These are phyloP conservation scores for Gonocerus acuteangulatus DNA, from an alignment of 2,888 invertebrate genomes.

Conservation along the genomic window DNA sequence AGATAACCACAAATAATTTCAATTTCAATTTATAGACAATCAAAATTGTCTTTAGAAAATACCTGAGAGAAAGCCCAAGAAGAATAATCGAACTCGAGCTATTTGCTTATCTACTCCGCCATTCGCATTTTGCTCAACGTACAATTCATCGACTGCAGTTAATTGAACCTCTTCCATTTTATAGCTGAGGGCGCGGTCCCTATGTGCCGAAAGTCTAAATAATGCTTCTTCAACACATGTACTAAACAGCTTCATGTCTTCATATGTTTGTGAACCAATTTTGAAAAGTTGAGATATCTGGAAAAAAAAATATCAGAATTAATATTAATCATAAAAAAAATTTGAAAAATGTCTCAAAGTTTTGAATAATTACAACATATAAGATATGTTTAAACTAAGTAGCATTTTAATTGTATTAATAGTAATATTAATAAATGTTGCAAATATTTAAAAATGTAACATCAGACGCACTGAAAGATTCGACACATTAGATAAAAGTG, in stretches of 20 bases:
- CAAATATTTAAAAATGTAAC: too few species aligned
- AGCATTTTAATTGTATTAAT: too few species aligned
- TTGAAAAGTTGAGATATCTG: constrained; percentile 91
- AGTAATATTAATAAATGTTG: too few species aligned
- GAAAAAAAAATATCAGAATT: background rate
- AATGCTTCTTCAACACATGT: constrained; percentile 86
- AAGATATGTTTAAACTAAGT: too few species aligned
- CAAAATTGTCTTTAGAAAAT: too few species aligned
- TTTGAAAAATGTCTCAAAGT: background rate
- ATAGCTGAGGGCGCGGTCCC: constrained; percentile 82
- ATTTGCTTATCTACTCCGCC: constrained; percentile 83
- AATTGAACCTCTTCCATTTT: constrained; percentile 95
- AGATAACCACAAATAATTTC: too few species aligned
- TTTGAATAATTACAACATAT: background rate
- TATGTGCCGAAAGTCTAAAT: constrained; percentile 72
- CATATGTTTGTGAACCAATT: constrained; percentile 79
- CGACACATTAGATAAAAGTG: too few species aligned
- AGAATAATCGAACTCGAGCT: constrained; percentile 89
- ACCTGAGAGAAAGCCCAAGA: constrained; percentile 91
- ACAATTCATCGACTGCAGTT: constrained; percentile 85
- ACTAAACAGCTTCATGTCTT: constrained; percentile 88
- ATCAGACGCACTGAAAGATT: too few species aligned
- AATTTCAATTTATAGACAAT: too few species aligned
- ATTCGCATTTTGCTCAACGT: constrained; percentile 78
- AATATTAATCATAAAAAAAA: background rate